Base-by-base conservation (phyloP, 2,888 invertebrate species). In the Drosophila pseudotalamancana region DNA sequence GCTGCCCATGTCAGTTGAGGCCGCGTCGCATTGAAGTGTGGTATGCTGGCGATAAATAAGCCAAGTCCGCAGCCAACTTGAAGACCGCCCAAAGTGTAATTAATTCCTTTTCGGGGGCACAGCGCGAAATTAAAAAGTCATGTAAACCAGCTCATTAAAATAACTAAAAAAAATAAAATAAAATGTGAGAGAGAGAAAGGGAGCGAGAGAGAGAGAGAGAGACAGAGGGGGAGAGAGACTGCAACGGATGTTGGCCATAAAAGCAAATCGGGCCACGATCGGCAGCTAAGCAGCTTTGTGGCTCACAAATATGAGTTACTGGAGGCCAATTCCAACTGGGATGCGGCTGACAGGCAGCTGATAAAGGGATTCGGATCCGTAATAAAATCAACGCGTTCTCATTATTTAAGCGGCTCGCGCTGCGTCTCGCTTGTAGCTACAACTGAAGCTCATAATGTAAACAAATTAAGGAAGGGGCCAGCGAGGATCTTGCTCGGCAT, bases 61-160 rank as follows among this genome's bases (percentile, higher is more conserved):
- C 63, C 54, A 29, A 48, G 53, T 32, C 32, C 34, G 61, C 46
- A 25, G 25, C 45, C 56, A 18, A 21, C 56, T 51, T 49, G 19
- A 62, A 64, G 90, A 91, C 90, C 90, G 90, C 90, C 91, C 90
- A 91, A 85, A 77, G 87, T 83, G 89, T 90, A 91, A 91, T 91
- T 90, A 91, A 91, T 91, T 90, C 90, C 88, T 88, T 89, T 89
- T 87, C 79, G 82, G 68, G 68, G 68, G 82, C 88, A 84, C 86
- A 73, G 80, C 85, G 86, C 87, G 89, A 91, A 91, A 91, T 91
- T 91, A 91, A 91, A 91, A 91, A 91, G 90, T 90, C 90, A 89
- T 91, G 91, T 91, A 90, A 91, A 90, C 90, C 89, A 90, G 90
- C 90, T 91, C 91, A 91, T 91, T 91, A 91, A 91, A 91, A 91